Evolutionary conservation across 2,888 invertebrate genomes (phyloP).

Genomic region (Orthosia gothica): DNA sequence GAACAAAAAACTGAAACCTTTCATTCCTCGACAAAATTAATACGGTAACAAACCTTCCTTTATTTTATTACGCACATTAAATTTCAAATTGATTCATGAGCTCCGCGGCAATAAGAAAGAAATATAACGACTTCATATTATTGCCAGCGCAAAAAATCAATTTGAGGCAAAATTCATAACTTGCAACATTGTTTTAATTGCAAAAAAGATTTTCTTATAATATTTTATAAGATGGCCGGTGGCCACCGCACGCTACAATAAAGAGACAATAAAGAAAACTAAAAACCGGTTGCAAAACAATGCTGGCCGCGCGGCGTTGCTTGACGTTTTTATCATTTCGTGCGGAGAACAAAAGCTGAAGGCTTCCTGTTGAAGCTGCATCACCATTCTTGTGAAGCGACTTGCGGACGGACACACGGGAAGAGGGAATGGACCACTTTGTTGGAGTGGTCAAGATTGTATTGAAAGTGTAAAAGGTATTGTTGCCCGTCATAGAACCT

Average conservation of each 20-base stretch:
- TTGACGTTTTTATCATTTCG: constrained; percentile 91
- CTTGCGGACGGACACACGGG: constrained; percentile 75
- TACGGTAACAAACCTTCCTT: constrained; percentile 51
- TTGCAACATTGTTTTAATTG: constrained; percentile 75
- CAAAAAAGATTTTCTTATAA: constrained; percentile 69
- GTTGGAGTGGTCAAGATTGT: constrained; percentile 1
- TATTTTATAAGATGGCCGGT: constrained; percentile 64
- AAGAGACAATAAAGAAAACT: constrained; percentile 81
- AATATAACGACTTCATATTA: constrained; percentile 69
- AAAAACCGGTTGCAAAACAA: constrained; percentile 88
- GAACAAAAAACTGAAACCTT: constrained; percentile 30
- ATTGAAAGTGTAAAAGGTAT: neutral
- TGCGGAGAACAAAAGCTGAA: constrained; percentile 89
- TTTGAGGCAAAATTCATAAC: constrained; percentile 71
- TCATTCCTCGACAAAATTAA: constrained; percentile 49
- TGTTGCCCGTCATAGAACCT: too few relatives aligned
- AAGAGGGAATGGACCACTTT: neutral
- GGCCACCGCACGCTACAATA: constrained; percentile 80
- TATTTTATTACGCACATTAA: constrained; percentile 65
- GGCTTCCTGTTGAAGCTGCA: constrained; percentile 90
- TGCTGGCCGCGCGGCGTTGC: constrained; percentile 84
- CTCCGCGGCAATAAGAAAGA: constrained; percentile 58
- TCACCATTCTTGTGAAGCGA: constrained; percentile 89
- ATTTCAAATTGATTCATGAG: constrained; percentile 68
- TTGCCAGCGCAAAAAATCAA: constrained; percentile 67